phyloP scores from a whole-genome alignment of 1,140 invertebrate genomes.

The Schmidtea mediterranea region DNA sequence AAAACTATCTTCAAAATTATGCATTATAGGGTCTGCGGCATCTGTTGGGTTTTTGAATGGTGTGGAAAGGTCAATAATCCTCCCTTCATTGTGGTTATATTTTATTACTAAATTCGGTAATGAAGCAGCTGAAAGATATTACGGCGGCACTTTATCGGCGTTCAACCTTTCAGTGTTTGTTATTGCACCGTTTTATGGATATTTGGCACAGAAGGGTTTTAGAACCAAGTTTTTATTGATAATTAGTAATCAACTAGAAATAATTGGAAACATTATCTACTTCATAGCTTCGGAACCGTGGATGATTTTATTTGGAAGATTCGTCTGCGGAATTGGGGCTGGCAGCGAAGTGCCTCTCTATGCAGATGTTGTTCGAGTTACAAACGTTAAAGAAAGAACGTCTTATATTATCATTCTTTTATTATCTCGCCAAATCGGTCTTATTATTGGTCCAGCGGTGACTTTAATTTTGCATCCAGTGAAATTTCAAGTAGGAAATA shows the following conservation, averaged over 20 bases:
- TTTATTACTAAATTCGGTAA: slow-evolving; percentile 1
- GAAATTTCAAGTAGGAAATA: background rate
- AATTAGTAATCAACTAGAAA: background rate
- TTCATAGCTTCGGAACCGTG: background rate
- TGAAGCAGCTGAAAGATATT: background rate
- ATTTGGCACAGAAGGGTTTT: background rate
- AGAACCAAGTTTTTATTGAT: slow-evolving; percentile 1
- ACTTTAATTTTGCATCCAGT: background rate
- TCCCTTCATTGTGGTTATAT: slow-evolving; percentile 4
- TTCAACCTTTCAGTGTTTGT: slow-evolving; percentile 2
- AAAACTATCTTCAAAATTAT: no score
- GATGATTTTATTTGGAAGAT: slow-evolving; percentile 2
- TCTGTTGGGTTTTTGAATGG: background rate
- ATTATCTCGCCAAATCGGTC: background rate
- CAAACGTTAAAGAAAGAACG: background rate
- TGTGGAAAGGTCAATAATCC: slow-evolving; percentile 2
- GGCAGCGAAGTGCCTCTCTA: slow-evolving; percentile 1
- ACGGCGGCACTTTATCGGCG: background rate
- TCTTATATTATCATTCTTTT: background rate
- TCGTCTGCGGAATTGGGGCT: background rate
- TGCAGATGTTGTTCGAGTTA: slow-evolving; percentile 4
- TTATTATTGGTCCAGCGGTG: slow-evolving; percentile 1
- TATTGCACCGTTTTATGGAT: slow-evolving; percentile 1
- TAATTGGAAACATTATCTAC: slow-evolving; percentile 5
- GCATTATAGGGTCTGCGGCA: no score